Percentiles rank a stretch among this genome's conserved stretches.
Conservation (phyloP, 2,888 invertebrate genomes). For the Apeira syringaria region DNA sequence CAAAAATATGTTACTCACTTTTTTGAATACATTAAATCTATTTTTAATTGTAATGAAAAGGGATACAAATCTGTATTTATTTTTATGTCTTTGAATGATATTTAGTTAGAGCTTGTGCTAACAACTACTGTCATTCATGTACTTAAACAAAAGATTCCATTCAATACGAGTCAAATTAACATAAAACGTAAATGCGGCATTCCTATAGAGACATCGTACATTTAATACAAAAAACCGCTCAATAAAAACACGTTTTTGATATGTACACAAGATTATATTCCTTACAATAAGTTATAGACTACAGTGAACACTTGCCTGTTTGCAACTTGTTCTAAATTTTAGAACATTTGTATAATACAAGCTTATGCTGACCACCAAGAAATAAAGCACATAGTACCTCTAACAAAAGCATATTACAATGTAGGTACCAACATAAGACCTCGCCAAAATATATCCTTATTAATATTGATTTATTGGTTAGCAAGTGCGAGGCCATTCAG, state of each 20-base stretch:
- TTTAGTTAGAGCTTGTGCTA: too few species aligned
- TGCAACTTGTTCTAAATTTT: constrained; percentile 68
- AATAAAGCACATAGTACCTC: constrained; percentile 26
- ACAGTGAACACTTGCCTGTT: constrained; percentile 39
- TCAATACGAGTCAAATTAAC: constrained; percentile 30
- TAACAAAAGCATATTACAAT: too few species aligned
- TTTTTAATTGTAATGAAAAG: too few species aligned
- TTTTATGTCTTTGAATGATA: too few species aligned
- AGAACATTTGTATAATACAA: constrained; percentile 48
- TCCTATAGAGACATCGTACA: constrained; percentile 53
- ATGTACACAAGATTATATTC: constrained; percentile 64
- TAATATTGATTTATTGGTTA: too few species aligned
- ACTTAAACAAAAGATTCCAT: constrained; percentile 33
- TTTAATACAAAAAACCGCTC: constrained; percentile 53
- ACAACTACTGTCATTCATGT: too few species aligned
- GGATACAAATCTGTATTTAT: too few species aligned
- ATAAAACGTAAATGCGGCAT: constrained; percentile 63
- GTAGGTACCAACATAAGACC: too few species aligned
- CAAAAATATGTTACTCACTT: too few species aligned
- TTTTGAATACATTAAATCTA: too few species aligned
- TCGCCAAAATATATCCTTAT: too few species aligned
- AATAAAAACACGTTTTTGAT: constrained; percentile 62
- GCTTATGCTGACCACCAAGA: constrained; percentile 23
- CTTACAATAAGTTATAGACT: constrained; percentile 30
- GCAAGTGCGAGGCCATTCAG: too few species aligned